Base-by-base conservation (phyloP, 2,888 invertebrate genomes). In the Andrena camellia region DNA sequence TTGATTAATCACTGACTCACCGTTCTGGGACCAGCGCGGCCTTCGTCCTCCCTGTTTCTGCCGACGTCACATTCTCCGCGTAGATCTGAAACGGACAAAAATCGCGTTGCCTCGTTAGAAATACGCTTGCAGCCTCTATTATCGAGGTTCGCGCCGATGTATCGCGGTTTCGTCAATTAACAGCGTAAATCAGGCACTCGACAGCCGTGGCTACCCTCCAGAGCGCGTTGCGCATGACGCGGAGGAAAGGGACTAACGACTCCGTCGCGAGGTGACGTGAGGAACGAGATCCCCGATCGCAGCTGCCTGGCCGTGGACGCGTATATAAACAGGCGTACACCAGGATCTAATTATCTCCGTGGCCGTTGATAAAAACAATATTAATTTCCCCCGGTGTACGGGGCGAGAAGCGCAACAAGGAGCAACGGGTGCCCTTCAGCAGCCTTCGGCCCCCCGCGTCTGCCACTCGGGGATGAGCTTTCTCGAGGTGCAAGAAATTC, bases 1-100 rank as follows among this genome's bases (percentile, higher is more conserved):
- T 86, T 86, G 80, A 86, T 85, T 86, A 85, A 88, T 88, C 85
- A 84, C 57, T 85, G 86, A 88, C 88, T 88, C 88, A 88, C 88
- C 88, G 78, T 83, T 83, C 78, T 69, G 72, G 69, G 60, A 75
- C 67, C 42, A 29, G 26, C 33, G 17, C 57, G 42, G 67, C 79
- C 81, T 80, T 84, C 85, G 59, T 78, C 68, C 80, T 68, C 50
- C 42, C n/a, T 23, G 52, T 76, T 63, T 71, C 81, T 75, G 75
- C 71, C 68, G 75, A 75, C 76, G 79, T 84, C 81, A 81, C 79
- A 84, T 84, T 71, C 79, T 64, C 33, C 73, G 54, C 8, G 33
- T 4, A 54, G 72, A 72, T 70, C 89, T 88, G 83, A 73, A 87
- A 88, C 76, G 62, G 10, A 79, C 48, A 60, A 67, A 82, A 82